Percentiles rank a stretch among this genome's conserved stretches.
These are phyloP conservation scores for Python bivittatus DNA, from an alignment of 2,113 vertebrate genomes.

Conservation along the genomic window DNA sequence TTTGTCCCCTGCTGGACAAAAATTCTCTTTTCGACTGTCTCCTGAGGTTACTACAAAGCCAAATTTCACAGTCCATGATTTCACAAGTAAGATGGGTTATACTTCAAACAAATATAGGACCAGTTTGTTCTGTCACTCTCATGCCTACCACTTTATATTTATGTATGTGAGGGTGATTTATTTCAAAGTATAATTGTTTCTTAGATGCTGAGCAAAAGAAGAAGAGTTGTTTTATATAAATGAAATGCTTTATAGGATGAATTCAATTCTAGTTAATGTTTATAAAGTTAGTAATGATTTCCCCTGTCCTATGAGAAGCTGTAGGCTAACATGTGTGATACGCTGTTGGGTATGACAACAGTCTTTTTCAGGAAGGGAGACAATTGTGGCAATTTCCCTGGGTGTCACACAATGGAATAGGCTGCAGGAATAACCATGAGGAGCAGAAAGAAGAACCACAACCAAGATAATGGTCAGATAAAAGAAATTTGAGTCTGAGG, in stretches of 20 bases:
- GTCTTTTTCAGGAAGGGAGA: background rate
- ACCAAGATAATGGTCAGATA: background rate
- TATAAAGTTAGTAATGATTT: background rate
- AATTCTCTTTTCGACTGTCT: slow-evolving; percentile 88
- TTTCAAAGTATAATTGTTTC: background rate
- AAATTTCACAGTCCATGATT: slow-evolving; percentile 96
- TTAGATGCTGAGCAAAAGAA: too few relatives aligned
- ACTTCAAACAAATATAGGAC: background rate
- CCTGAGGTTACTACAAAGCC: slow-evolving; percentile 85
- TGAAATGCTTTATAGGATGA: background rate
- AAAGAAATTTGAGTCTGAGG: background rate
- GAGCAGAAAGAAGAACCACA: background rate
- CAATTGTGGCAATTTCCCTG: background rate
- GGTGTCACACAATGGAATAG: background rate
- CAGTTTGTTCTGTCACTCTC: slow-evolving; percentile 8
- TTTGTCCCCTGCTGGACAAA: slow-evolving; percentile 85
- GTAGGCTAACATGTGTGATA: background rate
- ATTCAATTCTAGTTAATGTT: background rate
- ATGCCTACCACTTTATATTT: background rate
- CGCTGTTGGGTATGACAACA: background rate
- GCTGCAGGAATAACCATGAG: background rate
- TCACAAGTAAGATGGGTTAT: slow-evolving; percentile 85
- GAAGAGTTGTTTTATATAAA: background rate
- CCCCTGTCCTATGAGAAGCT: background rate
- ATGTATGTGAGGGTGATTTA: too few relatives aligned